Evolutionary conservation across 2,113 vertebrate genomes (phyloP), one percentile per base, ranked within the genome.

Genomic region (Daboia siamensis): DNA sequence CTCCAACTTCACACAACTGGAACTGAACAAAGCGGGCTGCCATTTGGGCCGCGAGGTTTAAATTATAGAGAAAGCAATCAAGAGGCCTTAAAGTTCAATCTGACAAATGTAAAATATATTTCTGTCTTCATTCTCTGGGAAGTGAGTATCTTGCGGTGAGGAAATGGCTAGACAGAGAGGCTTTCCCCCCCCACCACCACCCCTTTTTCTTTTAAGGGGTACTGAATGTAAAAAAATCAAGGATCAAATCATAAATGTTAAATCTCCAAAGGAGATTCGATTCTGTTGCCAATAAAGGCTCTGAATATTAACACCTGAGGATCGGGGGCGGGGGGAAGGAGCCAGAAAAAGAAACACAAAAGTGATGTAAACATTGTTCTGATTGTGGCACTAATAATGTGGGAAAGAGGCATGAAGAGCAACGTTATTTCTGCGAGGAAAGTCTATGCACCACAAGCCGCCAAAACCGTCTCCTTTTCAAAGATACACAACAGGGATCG

Each of bases 61-160:
- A 97, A 97, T 97, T 97, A 93, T 91, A 94, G 96, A 88, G 95
- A 87, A 91, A 97, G 97, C 97, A 92, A 94, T 95, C 96, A 94
- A 96, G 97, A 97, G 96, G 97, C 88, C 97, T 97, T 96, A 98
- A 97, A 97, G 97, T 98, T 97, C 97, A 98, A 95, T 92, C 97
- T 98, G 97, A 97, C 97, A 97, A 94, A 96, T 91, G 97, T 91
- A 96, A 97, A 98, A 97, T 97, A 96, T 96, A 97, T 96, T 96
- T 96, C 97, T 94, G 95, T 95, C 97, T 96, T 86, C 93, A 9
- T 93, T 94, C 86, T 10, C 92, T 17, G 8, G 92, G 95, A 96
- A 97, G 96, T 97, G 91, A 95, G 94, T 96, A 93, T 95, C 96
- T 93, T 91, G 93, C 90, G 10, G 92, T 0, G 2, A 80, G 3